phyloP scores from a whole-genome alignment of 2,888 invertebrate genomes.

The Cremastobaeus sp. region DNA sequence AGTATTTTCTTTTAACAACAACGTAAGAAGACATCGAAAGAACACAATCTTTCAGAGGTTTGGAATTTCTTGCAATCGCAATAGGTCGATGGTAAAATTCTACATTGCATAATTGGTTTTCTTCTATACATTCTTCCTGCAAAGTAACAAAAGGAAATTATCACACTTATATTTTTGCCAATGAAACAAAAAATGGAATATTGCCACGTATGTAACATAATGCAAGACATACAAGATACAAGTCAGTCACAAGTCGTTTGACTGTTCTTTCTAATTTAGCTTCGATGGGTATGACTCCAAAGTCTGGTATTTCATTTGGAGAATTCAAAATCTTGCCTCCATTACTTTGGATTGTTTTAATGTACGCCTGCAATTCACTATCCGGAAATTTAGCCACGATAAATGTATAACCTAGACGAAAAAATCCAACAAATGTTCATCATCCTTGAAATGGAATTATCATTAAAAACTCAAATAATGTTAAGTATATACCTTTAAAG shows the following conservation, averaged over 20 bases:
- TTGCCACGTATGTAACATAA: too few species aligned
- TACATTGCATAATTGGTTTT: constrained; percentile 81
- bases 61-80: constrained; percentile 77
- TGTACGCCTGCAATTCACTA: constrained; percentile 77
- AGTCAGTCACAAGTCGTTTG: constrained; percentile 83
- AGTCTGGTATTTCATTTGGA: constrained; percentile 82
- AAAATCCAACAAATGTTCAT: too few species aligned
- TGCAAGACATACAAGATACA: constrained; percentile 84
- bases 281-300: constrained; percentile 82
- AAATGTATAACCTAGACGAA: constrained; percentile 72
- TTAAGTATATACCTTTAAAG: constrained; percentile 39
- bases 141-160: too few species aligned
- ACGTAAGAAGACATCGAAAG: constrained; percentile 89
- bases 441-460: background rate
- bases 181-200: constrained; percentile 69
- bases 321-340: constrained; percentile 80
- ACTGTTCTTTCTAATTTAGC: constrained; percentile 79
- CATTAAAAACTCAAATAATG: constrained; percentile 15
- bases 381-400: constrained; percentile 79
- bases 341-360: constrained; percentile 80
- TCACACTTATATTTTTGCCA: too few species aligned
- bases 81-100: constrained; percentile 87
- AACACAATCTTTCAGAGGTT: constrained; percentile 84
- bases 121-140: constrained; percentile 83
- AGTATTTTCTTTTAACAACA: constrained; percentile 85